Evolutionary conservation across 2,888 invertebrate species (phyloP).

Genomic region (Torymus tubicola): DNA sequence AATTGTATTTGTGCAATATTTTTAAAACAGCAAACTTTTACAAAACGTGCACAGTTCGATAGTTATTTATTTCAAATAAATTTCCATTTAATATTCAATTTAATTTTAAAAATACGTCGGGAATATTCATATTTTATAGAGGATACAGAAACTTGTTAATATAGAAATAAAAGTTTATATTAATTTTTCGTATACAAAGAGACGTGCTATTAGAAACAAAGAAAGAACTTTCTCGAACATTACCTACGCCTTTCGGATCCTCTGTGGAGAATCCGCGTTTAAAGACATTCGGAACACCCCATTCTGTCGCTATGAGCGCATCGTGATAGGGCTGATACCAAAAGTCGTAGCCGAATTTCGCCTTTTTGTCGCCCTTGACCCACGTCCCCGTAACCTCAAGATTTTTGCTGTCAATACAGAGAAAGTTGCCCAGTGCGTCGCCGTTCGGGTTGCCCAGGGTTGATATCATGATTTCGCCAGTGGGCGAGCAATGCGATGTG

Average conservation of each 20-base stretch:
- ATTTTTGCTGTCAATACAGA: conserved; percentile 89
- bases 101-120: no score
- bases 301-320: conserved; percentile 93
- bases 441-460: conserved; percentile 93
- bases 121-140: no score
- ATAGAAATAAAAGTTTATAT: no score
- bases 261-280: conserved; percentile 79
- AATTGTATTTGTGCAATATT: no score
- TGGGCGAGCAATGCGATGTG: conserved; percentile 94
- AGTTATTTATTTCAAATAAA: no score
- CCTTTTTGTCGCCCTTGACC: conserved; percentile 83
- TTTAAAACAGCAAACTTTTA: no score
- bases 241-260: conserved; percentile 76
- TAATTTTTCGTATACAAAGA: no score
- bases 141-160: no score
- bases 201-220: no score
- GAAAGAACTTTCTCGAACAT: not conserved
- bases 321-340: conserved; percentile 98
- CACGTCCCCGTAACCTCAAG: conserved; percentile 89
- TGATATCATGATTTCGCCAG: conserved; percentile 96
- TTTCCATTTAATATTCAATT: no score
- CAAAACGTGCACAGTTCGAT: no score
- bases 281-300: conserved; percentile 93
- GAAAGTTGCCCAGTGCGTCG: conserved; percentile 90
- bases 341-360: conserved; percentile 94